A percentile compares a stretch with the other conserved stretches of the same genome.
Conservation (phyloP, 2,113 vertebrate genomes). For the Sturnus vulgaris region DNA sequence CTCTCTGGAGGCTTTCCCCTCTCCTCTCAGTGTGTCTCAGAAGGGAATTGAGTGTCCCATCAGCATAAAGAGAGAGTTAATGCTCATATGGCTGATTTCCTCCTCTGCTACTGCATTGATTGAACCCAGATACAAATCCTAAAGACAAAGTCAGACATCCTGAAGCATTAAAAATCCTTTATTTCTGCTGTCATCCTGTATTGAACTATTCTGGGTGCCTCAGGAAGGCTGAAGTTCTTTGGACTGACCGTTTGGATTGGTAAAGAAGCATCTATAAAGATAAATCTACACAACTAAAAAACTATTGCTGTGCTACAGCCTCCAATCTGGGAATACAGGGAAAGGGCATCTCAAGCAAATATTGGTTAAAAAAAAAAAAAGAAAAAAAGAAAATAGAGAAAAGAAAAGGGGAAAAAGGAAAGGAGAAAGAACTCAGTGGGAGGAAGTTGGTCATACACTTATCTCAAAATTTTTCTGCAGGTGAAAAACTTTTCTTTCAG, state of each 20-base stretch:
- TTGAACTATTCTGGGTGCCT: accelerated
- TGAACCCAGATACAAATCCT: neutral
- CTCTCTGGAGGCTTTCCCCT: neutral
- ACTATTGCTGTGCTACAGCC: neutral
- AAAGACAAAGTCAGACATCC: neutral
- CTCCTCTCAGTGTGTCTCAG: neutral
- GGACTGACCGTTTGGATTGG: neutral
- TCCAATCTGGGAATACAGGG: neutral
- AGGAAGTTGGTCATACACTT: neutral
- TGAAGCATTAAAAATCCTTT: neutral
- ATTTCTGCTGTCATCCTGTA: neutral
- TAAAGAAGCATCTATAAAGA: neutral
- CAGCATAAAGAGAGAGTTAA: neutral
- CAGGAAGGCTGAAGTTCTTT: neutral
- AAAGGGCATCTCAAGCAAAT: neutral
- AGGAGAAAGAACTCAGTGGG: neutral
- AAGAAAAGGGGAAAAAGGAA: neutral
- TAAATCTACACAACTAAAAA: neutral
- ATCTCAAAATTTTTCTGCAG: neutral
- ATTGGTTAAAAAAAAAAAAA: neutral
- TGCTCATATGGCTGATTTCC: neutral
- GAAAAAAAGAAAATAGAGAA: no score
- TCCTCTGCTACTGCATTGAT: neutral
- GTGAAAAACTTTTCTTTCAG: neutral
- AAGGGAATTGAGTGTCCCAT: neutral